A percentile compares a stretch with the other conserved stretches of the same genome.
Conservation (phyloP, 2,888 invertebrate species). For the Belgica antarctica region DNA sequence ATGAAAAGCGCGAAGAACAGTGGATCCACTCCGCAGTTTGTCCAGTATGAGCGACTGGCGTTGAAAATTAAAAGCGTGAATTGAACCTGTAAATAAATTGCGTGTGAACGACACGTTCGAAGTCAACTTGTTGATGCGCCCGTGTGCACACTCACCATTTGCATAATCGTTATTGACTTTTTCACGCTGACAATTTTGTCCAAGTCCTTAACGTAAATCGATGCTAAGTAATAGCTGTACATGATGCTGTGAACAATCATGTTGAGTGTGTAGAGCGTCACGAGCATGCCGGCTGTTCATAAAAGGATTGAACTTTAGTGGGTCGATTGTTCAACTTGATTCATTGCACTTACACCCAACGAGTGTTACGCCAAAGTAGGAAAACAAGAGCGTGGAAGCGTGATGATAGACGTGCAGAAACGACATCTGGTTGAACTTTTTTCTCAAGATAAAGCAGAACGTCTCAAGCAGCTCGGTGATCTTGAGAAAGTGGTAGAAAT, state of each 20-base stretch:
- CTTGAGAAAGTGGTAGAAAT: constrained; percentile 66
- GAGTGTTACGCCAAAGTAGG: constrained; percentile 64
- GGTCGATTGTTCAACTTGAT: constrained; percentile 3
- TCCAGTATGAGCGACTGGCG: constrained; percentile 57
- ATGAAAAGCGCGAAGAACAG: constrained; percentile 59
- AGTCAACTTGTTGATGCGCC: background rate
- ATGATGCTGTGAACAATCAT: constrained; percentile 70
- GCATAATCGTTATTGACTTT: constrained; percentile 62
- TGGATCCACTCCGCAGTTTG: constrained; percentile 60
- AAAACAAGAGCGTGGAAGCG: constrained; percentile 59
- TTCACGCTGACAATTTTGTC: constrained; percentile 60
- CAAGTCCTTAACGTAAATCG: constrained; percentile 63
- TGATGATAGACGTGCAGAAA: constrained; percentile 75
- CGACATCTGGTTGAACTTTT: constrained; percentile 69
- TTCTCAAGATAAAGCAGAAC: constrained; percentile 67
- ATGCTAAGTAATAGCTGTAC: constrained; percentile 71
- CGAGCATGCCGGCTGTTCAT: constrained; percentile 64
- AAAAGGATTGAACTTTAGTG: constrained; percentile 33
- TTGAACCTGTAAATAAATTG: constrained; percentile 59
- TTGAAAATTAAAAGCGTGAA: constrained; percentile 65
- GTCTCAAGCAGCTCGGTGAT: constrained; percentile 68
- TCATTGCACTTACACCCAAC: constrained; percentile 61
- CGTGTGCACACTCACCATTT: constrained; percentile 62
- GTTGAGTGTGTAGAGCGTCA: constrained; percentile 66
- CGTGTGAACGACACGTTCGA: background rate